Evolutionary conservation across 1,140 invertebrate genomes (phyloP), one percentile per base, ranked within the genome.

Genomic region (Arion vulgaris): DNA sequence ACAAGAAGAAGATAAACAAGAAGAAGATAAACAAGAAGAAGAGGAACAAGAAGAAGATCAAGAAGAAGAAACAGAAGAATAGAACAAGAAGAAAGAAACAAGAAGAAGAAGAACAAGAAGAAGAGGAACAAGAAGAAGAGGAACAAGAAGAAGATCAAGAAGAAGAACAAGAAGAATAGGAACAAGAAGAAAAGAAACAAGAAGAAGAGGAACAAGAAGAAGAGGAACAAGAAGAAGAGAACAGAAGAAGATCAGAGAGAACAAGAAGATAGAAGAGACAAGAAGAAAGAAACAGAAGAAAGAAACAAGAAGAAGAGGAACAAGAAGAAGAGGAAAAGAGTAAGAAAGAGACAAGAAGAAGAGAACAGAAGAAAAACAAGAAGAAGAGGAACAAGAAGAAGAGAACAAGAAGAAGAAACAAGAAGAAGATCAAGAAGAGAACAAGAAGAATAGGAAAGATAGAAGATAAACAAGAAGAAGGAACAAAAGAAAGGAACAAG

Each of bases 131-230:
- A n/a, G 7, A 45, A 71, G 26, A 71, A 71, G 11, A 34, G 34
- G 2, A 71, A 71, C 15, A 71, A n/a, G 32, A 71, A 71, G 11
- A 71, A 34, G 68, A 71, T 5, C 13, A 71, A 34, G 32, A 71
- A 34, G 68, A 71, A 34, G 68, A n/a, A 34, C 13, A 71, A 57
- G 26, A 23, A 57, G 9, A 57, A 57, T 2, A 57, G 23, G 51
- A 57, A 57, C 17, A 57, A 57, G 68, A 71, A 71, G 68, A 71
- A 71, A 28, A 34, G 34, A 2, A 71, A 71, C 15, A 71, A 71
- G 68, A 71, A 71, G 11, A 71, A 71, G 68, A 71, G 34, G 68
- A n/a, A 71, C 15, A 71, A 71, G 11, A 71, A 71, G 68, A 71
- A 71, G 68, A 71, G 34, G 68, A 71, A 71, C 13, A n/a, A 71